phyloP scores from a whole-genome alignment of 1,140 invertebrate genomes.

The Achroia grisella region DNA sequence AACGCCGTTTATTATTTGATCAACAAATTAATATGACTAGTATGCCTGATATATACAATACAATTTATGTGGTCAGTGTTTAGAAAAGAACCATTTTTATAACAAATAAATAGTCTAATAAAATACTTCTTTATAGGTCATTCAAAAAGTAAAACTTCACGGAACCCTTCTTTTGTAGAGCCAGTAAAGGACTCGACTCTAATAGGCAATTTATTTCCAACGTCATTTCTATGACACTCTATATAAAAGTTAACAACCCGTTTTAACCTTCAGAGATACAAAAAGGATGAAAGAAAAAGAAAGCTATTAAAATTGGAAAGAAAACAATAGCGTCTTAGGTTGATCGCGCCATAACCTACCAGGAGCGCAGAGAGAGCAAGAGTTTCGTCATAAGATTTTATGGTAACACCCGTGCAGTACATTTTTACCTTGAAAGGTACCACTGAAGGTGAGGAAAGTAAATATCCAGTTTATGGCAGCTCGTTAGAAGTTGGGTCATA shows the following conservation, averaged over 20 bases:
- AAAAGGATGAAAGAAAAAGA: not conserved
- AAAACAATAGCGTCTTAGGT: not conserved
- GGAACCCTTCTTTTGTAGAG: not conserved
- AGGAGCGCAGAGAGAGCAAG: constrained; percentile 17
- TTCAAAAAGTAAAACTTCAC: constrained; percentile 1
- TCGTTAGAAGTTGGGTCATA: constrained; percentile 60
- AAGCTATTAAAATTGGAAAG: not conserved
- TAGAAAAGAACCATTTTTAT: too few species aligned
- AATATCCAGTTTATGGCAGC: constrained; percentile 54
- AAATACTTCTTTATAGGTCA: not conserved
- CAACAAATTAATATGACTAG: too few species aligned
- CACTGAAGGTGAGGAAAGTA: constrained; percentile 42
- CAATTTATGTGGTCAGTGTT: too few species aligned
- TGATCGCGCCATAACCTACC: constrained; percentile 5
- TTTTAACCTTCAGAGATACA: constrained; percentile 2
- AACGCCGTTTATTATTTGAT: too few species aligned
- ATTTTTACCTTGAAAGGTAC: constrained; percentile 30
- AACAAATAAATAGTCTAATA: not conserved
- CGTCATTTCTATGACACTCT: constrained; percentile 13
- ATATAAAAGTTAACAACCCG: constrained; percentile 13
- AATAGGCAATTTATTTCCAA: constrained; percentile 16
- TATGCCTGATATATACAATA: too few species aligned
- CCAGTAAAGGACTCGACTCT: not conserved
- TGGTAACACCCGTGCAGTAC: constrained; percentile 24
- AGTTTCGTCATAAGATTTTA: constrained; percentile 36